Conservation (phyloP, 2,888 invertebrate genomes). For the Cosmorhoe ocellata region DNA sequence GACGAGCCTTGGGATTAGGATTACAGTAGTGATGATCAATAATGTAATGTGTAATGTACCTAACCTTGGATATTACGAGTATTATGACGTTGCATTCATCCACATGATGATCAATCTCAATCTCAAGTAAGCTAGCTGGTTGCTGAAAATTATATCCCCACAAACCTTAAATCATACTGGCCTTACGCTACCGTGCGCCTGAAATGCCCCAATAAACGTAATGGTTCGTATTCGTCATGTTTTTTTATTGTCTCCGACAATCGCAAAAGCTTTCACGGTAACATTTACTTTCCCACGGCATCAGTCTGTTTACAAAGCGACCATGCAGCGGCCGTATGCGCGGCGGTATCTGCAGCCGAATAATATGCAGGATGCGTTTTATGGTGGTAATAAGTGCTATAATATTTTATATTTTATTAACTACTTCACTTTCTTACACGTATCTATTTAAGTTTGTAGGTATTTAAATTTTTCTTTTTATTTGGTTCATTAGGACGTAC, state of each 20-base stretch:
- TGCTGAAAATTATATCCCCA: slow-evolving; percentile 7
- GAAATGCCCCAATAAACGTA: slow-evolving; percentile 69
- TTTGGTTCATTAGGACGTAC: too few species aligned
- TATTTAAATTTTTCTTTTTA: too few species aligned
- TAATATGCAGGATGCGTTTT: slow-evolving; percentile 63
- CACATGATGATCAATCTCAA: too few species aligned
- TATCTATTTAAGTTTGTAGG: too few species aligned
- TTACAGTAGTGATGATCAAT: too few species aligned
- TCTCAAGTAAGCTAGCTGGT: too few species aligned
- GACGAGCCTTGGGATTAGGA: too few species aligned
- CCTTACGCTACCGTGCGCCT: slow-evolving; percentile 62
- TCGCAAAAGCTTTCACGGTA: slow-evolving; percentile 55
- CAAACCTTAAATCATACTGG: slow-evolving; percentile 12
- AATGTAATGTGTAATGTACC: too few species aligned
- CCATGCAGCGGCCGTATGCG: slow-evolving; percentile 70
- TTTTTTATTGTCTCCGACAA: slow-evolving; percentile 69
- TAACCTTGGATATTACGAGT: too few species aligned
- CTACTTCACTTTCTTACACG: too few species aligned
- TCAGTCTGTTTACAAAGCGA: slow-evolving; percentile 39
- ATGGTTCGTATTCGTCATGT: slow-evolving; percentile 67
- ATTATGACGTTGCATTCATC: too few species aligned
- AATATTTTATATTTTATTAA: too few species aligned
- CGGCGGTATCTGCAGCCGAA: slow-evolving; percentile 63
- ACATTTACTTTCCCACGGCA: slow-evolving; percentile 32
- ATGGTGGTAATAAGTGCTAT: slow-evolving; percentile 62